Percentiles rank a stretch among this genome's conserved stretches.
Conservation (phyloP, 2,797 vertebrate species). For the Tapera naevia region DNA sequence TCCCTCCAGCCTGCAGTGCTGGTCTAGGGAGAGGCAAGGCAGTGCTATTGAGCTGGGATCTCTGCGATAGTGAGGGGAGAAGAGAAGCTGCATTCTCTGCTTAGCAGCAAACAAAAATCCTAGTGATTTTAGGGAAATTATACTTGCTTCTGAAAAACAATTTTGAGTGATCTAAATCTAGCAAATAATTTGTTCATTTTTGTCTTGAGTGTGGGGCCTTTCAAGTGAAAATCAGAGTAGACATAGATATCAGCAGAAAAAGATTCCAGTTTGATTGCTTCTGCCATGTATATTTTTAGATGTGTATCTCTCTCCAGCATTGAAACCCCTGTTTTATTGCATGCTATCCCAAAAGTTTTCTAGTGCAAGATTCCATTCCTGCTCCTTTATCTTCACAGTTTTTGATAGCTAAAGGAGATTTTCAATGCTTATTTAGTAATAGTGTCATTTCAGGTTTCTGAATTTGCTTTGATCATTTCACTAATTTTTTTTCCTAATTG, state of each 20-base stretch:
- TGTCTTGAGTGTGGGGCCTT: neutral
- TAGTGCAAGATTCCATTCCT: neutral
- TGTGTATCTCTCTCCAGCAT: neutral
- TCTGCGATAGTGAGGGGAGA: neutral
- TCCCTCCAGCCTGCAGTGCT: neutral
- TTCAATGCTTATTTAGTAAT: neutral
- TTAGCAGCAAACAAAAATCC: neutral
- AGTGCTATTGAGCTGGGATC: neutral
- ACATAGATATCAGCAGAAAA: neutral
- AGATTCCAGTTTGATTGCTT: neutral
- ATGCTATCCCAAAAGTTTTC: neutral
- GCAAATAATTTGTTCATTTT: neutral
- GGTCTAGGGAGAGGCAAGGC: neutral
- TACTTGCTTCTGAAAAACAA: neutral
- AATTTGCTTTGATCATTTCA: slow-evolving; percentile 21
- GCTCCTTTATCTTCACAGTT: neutral
- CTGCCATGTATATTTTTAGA: neutral
- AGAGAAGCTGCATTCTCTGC: neutral
- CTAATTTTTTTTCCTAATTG: neutral
- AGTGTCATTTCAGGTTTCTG: neutral
- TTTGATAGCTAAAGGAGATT: neutral
- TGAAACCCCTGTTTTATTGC: neutral
- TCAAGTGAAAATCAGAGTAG: neutral
- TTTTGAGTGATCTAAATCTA: neutral
- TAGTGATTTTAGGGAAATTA: neutral